A percentile compares a stretch with the other conserved stretches of the same genome.
phyloP scores from a whole-genome alignment of 2,888 invertebrate species.

The Mesochorus sp. region DNA sequence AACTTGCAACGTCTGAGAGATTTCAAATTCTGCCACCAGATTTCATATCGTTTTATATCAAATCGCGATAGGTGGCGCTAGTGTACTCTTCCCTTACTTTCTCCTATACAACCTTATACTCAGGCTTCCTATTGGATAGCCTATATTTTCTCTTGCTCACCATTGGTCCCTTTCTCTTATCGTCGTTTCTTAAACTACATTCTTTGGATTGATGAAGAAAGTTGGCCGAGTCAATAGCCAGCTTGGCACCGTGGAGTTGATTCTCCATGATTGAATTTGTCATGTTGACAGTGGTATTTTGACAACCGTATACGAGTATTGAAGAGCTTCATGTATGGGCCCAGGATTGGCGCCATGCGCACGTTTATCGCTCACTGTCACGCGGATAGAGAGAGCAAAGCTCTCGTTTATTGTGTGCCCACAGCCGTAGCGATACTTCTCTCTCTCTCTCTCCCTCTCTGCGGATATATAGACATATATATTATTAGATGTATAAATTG shows the following conservation, averaged over 20 bases:
- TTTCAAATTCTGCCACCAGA: too few species aligned
- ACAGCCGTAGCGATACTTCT: neutral
- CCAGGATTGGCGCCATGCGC: constrained; percentile 26
- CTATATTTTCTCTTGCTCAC: too few species aligned
- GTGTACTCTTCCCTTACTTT: too few species aligned
- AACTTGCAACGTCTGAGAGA: too few species aligned
- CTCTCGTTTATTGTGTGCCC: neutral
- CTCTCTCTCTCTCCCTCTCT: too few species aligned
- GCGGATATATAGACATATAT: constrained; percentile 4
- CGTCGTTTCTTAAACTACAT: too few species aligned
- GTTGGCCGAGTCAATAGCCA: neutral
- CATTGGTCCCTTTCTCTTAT: too few species aligned
- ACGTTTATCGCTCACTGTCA: constrained; percentile 39
- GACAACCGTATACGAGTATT: constrained; percentile 15
- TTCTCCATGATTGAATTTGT: constrained; percentile 12
- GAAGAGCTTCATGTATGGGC: too few species aligned
- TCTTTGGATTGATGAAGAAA: neutral
- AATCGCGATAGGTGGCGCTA: too few species aligned
- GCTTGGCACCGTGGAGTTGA: constrained; percentile 7
- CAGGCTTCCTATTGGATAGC: too few species aligned
- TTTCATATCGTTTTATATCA: too few species aligned
- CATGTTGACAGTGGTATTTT: constrained; percentile 18
- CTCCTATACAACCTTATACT: too few species aligned
- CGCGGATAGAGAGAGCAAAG: neutral
- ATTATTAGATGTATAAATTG: constrained; percentile 34